Evolutionary conservation across 2,113 vertebrate genomes (phyloP).

Genomic region (Brevimyrus niger): DNA sequence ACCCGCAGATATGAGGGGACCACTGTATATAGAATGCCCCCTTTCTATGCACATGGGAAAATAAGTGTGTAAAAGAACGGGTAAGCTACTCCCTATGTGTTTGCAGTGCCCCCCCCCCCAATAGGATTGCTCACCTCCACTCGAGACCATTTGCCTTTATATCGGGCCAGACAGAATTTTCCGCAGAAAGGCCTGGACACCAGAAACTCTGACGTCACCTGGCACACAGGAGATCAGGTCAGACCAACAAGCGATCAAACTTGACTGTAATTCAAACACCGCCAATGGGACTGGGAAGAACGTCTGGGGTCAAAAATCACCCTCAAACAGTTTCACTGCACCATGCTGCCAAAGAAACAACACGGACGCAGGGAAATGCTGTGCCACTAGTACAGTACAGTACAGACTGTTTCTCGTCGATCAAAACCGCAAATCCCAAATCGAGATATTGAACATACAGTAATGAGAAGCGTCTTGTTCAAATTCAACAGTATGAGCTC

Average conservation of each 20-base stretch:
- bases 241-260: not conserved
- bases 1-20: not conserved
- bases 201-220: slow-evolving; percentile 65
- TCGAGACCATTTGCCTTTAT: slow-evolving; percentile 81
- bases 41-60: not conserved
- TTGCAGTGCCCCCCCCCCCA: not conserved
- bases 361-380: not conserved
- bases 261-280: not conserved
- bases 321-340: not conserved
- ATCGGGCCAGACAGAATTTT: slow-evolving; percentile 77
- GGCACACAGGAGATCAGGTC: slow-evolving; percentile 29
- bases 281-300: not conserved
- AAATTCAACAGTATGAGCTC: not conserved
- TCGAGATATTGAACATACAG: not conserved
- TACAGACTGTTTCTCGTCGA: not conserved
- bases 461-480: not conserved
- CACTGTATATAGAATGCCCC: not conserved
- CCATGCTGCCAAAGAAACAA: not conserved
- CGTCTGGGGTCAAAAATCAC: not conserved
- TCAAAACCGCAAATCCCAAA: not conserved
- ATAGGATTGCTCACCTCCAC: slow-evolving; percentile 69
- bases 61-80: not conserved
- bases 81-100: not conserved
- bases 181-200: slow-evolving; percentile 79
- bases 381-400: not conserved